Conservation (phyloP, 2,888 invertebrate species). For the Mesorhabditis sp. region DNA sequence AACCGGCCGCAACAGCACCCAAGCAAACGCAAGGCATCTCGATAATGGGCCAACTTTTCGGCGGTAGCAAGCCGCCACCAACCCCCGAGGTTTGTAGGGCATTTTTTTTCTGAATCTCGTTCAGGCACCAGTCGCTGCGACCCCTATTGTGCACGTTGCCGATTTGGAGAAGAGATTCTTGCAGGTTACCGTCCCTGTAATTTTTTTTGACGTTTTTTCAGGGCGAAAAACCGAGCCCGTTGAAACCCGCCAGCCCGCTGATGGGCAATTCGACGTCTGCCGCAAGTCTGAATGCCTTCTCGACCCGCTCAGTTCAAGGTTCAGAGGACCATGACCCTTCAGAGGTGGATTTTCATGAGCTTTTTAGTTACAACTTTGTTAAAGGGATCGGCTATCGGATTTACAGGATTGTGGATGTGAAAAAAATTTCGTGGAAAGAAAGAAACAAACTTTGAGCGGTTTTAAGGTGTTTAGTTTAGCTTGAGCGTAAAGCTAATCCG, state of each 20-base stretch:
- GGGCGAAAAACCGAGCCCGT: no score
- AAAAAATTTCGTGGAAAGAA: neutral
- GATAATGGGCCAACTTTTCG: neutral
- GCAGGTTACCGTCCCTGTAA: neutral
- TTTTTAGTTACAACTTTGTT: no score
- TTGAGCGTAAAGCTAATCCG: no score
- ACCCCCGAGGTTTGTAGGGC: neutral
- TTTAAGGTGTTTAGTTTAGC: no score
- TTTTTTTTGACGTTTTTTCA: neutral
- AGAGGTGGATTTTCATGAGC: neutral
- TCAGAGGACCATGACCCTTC: conserved; percentile 22
- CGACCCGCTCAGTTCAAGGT: conserved; percentile 35
- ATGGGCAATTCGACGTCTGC: conserved; percentile 36
- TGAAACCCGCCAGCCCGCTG: neutral
- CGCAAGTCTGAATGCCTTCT: conserved; percentile 31
- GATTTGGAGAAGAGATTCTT: conserved; percentile 30
- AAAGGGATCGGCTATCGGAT: no score
- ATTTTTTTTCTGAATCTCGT: neutral
- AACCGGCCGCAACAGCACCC: no score
- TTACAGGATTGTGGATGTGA: no score
- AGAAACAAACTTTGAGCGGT: no score
- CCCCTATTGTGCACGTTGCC: conserved; percentile 26
- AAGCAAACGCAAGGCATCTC: neutral
- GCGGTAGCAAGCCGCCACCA: neutral
- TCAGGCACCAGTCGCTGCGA: neutral